Evolutionary conservation across 2,113 vertebrate species (phyloP), one percentile per base, ranked within the genome.

Genomic region (Thymallus thymallus): DNA sequence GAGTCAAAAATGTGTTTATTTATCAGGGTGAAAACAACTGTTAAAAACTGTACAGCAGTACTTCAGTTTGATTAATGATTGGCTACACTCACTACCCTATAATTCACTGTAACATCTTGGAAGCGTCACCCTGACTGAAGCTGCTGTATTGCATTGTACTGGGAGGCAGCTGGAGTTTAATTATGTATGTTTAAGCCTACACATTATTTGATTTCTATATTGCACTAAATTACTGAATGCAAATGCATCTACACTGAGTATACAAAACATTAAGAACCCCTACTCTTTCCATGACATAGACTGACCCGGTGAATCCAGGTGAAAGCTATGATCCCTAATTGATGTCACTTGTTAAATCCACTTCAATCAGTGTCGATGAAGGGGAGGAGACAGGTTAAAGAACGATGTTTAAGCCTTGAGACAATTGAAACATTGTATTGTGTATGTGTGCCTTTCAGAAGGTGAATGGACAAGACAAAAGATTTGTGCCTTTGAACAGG

Each of bases 1-100:
- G 83, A 76, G 74, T 84, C 79, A 80, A 82, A 77, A 80, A 76
- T 76, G 67, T 79, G 78, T 86, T 85, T 88, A 75, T 80, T 83
- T 80, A 75, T 56, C 69, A 64, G 75, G 73, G 35, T 26, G 76
- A 75, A 58, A 80, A 61, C 61, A 10, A 23, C 65, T 81, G 84
- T 85, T 85, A 73, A 89, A 89, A 77, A 85, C 68, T 76, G 75
- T 67, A 61, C 71, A 77, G 75, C 73, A 75, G 73, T 71, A 75
- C 67, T 81, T 81, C 60, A 60, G 56, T 74, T 72, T 85, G 85
- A 87, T 86, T 87, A 76, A 81, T 80, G 68, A 78, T 70, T 78
- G 77, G 64, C 82, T 68, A 65, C 30, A 74, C 62, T 56, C 32
- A 46, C 56, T 68, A 79, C 23, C n/a, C n/a, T 77, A 81, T 77